These are phyloP conservation scores for Drosophila planitibia DNA, from an alignment of 2,888 invertebrate species.

Conservation along the genomic window DNA sequence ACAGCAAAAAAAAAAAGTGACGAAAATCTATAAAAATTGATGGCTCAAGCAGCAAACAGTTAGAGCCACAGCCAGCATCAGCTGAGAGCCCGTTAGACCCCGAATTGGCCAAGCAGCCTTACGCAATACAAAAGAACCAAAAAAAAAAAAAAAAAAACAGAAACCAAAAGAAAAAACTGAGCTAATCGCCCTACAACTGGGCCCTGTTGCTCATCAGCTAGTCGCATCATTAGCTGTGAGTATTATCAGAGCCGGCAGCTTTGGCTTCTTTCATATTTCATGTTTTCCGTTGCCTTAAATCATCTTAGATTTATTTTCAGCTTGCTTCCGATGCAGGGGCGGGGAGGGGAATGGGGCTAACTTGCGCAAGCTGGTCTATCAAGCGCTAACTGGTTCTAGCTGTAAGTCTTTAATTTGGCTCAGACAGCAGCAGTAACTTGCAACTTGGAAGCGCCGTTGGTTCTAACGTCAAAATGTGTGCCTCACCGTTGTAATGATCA, in stretches of 20 bases:
- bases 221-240: conserved; percentile 57
- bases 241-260: conserved; percentile 33
- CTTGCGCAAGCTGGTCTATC: conserved; percentile 73
- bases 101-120: conserved; percentile 40
- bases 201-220: conserved; percentile 34
- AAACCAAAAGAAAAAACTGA: not conserved
- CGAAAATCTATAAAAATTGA: conserved; percentile 12
- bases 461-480: conserved; percentile 79
- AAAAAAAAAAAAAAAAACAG: not conserved
- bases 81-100: conserved; percentile 43
- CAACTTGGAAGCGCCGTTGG: conserved; percentile 75
- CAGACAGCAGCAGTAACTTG: conserved; percentile 34
- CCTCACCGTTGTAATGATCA: conserved; percentile 75
- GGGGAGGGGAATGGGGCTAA: not conserved
- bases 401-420: conserved; percentile 61
- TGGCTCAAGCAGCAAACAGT: conserved; percentile 34
- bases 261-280: conserved; percentile 67
- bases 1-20: conserved; percentile 15
- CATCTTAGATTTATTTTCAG: conserved; percentile 78
- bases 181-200: conserved; percentile 47
- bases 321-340: conserved; percentile 24
- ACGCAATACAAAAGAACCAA: conserved; percentile 22
- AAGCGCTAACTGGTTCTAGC: conserved; percentile 75
- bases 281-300: conserved; percentile 78
- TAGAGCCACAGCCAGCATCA: conserved; percentile 25